phyloP scores from a whole-genome alignment of 2,113 vertebrate genomes.

The Bambusicola thoracicus region DNA sequence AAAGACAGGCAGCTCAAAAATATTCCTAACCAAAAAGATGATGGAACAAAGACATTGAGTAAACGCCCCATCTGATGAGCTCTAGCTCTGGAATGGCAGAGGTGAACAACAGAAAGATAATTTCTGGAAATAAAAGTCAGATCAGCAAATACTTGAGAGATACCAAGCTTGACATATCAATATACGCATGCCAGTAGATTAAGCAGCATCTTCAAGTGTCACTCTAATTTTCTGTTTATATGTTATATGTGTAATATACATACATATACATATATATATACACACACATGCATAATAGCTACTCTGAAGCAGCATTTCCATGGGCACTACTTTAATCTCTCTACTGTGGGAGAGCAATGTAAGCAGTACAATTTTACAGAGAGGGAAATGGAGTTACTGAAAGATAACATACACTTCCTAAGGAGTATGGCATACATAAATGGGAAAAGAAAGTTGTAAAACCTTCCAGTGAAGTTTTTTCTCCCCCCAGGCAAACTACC shows the following conservation, averaged over 20 bases:
- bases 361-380: neutral
- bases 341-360: neutral
- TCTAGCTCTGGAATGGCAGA: neutral
- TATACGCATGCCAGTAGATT: neutral
- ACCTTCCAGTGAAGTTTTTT: neutral
- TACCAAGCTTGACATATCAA: neutral
- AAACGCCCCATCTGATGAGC: neutral
- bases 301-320: neutral
- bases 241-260: neutral
- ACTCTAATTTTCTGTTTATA: neutral
- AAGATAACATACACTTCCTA: neutral
- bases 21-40: neutral
- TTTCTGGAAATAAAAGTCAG: neutral
- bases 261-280: no score
- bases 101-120: neutral
- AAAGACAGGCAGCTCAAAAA: neutral
- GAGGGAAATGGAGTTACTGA: neutral
- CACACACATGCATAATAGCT: neutral
- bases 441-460: neutral
- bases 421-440: neutral
- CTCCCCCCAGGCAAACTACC: accelerated
- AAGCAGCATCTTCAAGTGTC: neutral
- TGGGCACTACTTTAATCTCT: neutral
- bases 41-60: neutral
- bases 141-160: neutral